Evolutionary conservation across 2,797 vertebrate species (phyloP), one percentile per base, ranked within the genome.

Genomic region (Chelon labrosus): DNA sequence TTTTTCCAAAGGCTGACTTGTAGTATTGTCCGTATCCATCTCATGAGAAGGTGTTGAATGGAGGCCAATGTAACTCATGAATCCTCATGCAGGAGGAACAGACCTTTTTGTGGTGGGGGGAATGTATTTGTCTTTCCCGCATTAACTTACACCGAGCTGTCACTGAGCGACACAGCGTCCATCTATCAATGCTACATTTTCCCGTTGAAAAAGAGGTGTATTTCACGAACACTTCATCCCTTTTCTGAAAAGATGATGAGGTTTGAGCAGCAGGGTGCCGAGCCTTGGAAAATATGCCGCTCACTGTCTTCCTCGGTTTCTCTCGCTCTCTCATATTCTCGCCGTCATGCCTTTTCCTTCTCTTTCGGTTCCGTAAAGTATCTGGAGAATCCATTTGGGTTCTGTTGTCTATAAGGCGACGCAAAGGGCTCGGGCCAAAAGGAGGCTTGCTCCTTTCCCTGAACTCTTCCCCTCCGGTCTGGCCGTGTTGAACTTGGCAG

Each of bases 401-500:
- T 64, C 55, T 65, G 79, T 82, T 37, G 35, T 84, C 75, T 80
- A 39, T 62, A 75, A 55, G 79, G 80, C 73, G 39, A 38, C 16
- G 74, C 20, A 51, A 46, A 46, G 2, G 77, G 73, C 69, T 74
- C 25, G 65, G 25, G 86, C 82, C 71, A 80, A 8, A 70, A 82
- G 73, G 68, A 82, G 71, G 71, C 79, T n/a, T 71, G 63, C 83
- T 85, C 84, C 66, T 75, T 73, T 79, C 84, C 84, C 80, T 91
- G 85, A 91, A 90, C 89, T 85, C 82, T 88, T 85, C 78, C 74
- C 82, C 81, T 86, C 79, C 73, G 20, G 70, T 78, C 72, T 79
- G 87, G 79, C 74, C 50, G 57, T 86, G 87, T 89, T 90, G 85
- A 85, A 86, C 85, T 90, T 90, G 87, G 89, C 87, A 88, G 64